phyloP scores from a whole-genome alignment of 2,113 vertebrate species.

The Microcebus murinus region DNA sequence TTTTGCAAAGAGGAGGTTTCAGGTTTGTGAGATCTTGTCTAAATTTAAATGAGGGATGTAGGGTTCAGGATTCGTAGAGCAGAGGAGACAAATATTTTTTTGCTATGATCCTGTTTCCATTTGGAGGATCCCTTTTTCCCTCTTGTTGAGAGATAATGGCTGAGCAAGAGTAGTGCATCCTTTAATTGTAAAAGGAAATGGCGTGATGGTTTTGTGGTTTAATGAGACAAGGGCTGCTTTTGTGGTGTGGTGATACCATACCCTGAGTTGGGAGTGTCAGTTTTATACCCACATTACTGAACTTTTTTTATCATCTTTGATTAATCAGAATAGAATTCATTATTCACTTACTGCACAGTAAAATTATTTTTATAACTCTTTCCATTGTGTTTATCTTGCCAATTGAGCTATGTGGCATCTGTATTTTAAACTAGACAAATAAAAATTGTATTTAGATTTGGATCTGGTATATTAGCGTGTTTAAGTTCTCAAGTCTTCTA shows the following conservation, averaged over 20 bases:
- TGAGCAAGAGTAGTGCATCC: not conserved
- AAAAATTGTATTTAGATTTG: slow-evolving; percentile 1
- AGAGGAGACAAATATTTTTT: not conserved
- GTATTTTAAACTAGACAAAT: slow-evolving; percentile 47
- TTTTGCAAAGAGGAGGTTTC: slow-evolving; percentile 23
- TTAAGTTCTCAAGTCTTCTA: not conserved
- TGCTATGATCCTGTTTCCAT: not conserved
- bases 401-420: slow-evolving; percentile 60
- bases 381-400: slow-evolving; percentile 61
- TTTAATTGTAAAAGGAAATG: not conserved
- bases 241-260: not conserved
- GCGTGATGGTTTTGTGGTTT: not conserved
- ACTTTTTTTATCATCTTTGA: slow-evolving; percentile 68
- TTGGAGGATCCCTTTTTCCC: not conserved
- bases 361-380: slow-evolving; percentile 73
- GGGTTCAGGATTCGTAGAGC: not conserved
- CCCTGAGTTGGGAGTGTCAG: not conserved
- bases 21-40: slow-evolving; percentile 8
- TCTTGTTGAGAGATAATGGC: slow-evolving; percentile 3
- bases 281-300: not conserved
- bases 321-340: slow-evolving; percentile 78
- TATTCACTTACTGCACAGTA: slow-evolving; percentile 74
- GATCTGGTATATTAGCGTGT: not conserved
- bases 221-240: slow-evolving; percentile 9
- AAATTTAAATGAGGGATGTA: not conserved